Base-by-base conservation (phyloP, 1,140 invertebrate genomes). In the Scylla paramamosain region DNA sequence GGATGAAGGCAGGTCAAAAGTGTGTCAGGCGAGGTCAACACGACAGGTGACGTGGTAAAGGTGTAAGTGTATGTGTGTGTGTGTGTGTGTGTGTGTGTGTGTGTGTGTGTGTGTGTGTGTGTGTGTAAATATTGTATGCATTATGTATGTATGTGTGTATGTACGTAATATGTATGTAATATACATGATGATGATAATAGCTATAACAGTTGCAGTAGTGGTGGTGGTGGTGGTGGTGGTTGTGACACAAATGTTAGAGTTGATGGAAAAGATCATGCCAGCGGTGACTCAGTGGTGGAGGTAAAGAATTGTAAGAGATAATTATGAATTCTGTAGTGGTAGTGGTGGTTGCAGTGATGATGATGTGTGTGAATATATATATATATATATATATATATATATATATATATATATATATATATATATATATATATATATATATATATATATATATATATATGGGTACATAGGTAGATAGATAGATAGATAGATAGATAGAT, bases 351-450 rank as follows among this genome's bases (percentile, higher is more conserved):
- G 48, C 14, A 14, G 48, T 52, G 8, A n/a, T 86, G 39, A 14
- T 20, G 10, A 29, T 87, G 39, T 0, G 39, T n/a, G n/a, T n/a
- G n/a, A 8, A 7, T 88, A 88, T 88, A 88, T 88, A 88, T 88
- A 88, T 88, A 88, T 88, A 88, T 88, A 88, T 88, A 88, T 88
- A 88, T 88, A 88, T 88, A 88, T 88, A 88, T 88, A 88, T 88
- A 88, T 88, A 88, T 88, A 88, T 88, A 88, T 88, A 88, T 88
- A 88, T 88, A 88, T 88, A 88, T 88, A 88, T 88, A 88, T 88
- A 88, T 88, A 88, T 88, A 88, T 88, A 88, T 88, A 88, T 88
- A 88, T 88, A 88, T 88, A 4, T 88, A 88, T 88, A 88, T 88
- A 88, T 88, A 29, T 88, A 88, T 88, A 88, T 48, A 91, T 45